phyloP scores from a whole-genome alignment of 2,113 vertebrate genomes.

The Oncorhynchus tshawytscha region DNA sequence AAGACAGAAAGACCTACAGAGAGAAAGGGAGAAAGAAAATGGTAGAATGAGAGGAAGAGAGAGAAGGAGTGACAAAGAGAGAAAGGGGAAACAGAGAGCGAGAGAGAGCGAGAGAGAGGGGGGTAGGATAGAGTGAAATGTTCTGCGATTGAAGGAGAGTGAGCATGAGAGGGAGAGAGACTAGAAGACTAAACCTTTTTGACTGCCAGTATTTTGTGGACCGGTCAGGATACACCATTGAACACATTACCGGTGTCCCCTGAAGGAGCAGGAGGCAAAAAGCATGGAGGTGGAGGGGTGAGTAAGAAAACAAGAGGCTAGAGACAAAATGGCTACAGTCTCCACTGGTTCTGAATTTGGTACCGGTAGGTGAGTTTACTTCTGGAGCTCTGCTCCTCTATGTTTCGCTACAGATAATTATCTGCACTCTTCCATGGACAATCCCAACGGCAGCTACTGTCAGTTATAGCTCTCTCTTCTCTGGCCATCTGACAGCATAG shows the following conservation, averaged over 20 bases:
- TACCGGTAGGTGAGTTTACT: conserved; percentile 55
- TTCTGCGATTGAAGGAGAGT: neutral
- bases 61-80: conserved; percentile 32
- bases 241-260: conserved; percentile 23
- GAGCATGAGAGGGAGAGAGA: conserved; percentile 6
- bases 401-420: conserved; percentile 2
- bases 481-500: neutral
- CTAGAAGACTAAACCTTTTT: conserved; percentile 35
- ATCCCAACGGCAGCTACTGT: neutral
- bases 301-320: conserved; percentile 34
- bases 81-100: conserved; percentile 16
- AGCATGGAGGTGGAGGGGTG: conserved; percentile 61
- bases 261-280: conserved; percentile 36
- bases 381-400: conserved; percentile 20
- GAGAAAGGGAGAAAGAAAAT: conserved; percentile 4
- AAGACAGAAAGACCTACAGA: conserved; percentile 10
- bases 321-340: conserved; percentile 78
- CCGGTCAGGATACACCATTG: conserved; percentile 18
- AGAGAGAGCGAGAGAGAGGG: conserved; percentile 11
- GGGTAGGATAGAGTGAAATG: neutral
- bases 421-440: neutral
- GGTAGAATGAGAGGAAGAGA: neutral
- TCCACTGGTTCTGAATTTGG: conserved; percentile 70
- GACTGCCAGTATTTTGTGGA: conserved; percentile 40
- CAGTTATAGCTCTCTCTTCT: neutral